A percentile compares a stretch with the other conserved stretches of the same genome.
Evolutionary conservation across 1,140 invertebrate species (phyloP).

Genomic region (Chironomus striatipennis): DNA sequence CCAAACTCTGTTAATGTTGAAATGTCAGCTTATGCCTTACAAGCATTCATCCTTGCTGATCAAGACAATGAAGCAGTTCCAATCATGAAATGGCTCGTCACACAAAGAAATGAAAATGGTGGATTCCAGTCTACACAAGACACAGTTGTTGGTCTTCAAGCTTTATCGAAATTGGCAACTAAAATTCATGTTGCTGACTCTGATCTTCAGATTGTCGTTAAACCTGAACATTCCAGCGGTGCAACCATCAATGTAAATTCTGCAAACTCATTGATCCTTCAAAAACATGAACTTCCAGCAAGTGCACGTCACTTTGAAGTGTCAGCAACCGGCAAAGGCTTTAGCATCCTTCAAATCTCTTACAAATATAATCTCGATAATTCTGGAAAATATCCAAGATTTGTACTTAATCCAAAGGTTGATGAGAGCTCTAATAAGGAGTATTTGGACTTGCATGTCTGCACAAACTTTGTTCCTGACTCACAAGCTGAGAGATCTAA

Average conservation of each 20-base stretch:
- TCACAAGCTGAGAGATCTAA: slow-evolving; percentile 47
- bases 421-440: slow-evolving; percentile 60
- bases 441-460: slow-evolving; percentile 64
- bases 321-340: not conserved
- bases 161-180: slow-evolving; percentile 46
- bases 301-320: not conserved
- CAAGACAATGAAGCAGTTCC: slow-evolving; percentile 46
- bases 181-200: slow-evolving; percentile 28
- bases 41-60: slow-evolving; percentile 50
- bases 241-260: not conserved
- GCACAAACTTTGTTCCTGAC: slow-evolving; percentile 42
- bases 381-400: slow-evolving; percentile 68
- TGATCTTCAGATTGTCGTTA: not conserved
- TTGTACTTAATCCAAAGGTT: slow-evolving; percentile 67
- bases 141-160: slow-evolving; percentile 51
- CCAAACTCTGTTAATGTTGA: slow-evolving; percentile 54
- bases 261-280: not conserved
- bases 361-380: slow-evolving; percentile 74
- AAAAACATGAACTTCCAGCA: not conserved
- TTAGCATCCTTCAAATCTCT: slow-evolving; percentile 37
- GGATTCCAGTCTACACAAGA: slow-evolving; percentile 63
- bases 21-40: slow-evolving; percentile 59
- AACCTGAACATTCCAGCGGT: not conserved
- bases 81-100: slow-evolving; percentile 55
- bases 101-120: slow-evolving; percentile 59